Conservation (phyloP, 2,113 vertebrate genomes). For the Dasyprocta punctata region DNA sequence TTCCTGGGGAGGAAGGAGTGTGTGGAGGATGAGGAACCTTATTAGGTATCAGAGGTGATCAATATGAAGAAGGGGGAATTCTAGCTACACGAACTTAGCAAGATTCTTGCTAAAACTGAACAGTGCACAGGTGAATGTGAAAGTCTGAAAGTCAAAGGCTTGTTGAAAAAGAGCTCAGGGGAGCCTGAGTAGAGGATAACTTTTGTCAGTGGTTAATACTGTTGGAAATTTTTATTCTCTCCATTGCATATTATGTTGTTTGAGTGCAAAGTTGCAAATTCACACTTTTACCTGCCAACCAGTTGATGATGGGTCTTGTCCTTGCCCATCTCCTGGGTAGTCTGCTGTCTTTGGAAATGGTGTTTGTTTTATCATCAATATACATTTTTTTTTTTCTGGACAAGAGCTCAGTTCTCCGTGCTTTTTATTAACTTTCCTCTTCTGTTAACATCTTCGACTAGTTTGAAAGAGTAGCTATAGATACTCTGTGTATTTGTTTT, state of each 20-base stretch:
- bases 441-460: not conserved
- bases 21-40: not conserved
- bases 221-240: not conserved
- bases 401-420: not conserved
- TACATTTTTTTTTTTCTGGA: not conserved
- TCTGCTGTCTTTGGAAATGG: not conserved
- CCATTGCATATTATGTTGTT: not conserved
- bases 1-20: not conserved
- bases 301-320: not conserved
- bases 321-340: not conserved
- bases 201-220: not conserved
- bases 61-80: not conserved
- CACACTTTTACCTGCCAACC: rapidly evolving
- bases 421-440: not conserved
- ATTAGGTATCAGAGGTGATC: not conserved
- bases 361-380: not conserved
- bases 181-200: not conserved
- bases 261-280: not conserved
- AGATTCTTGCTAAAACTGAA: not conserved
- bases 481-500: not conserved
- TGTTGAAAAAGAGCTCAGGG: not conserved
- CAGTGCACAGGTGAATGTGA: no score
- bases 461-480: not conserved
- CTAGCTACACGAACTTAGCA: not conserved
- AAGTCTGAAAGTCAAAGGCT: not conserved